phyloP scores from a whole-genome alignment of 2,113 vertebrate genomes.

The Sigmodon hispidus region DNA sequence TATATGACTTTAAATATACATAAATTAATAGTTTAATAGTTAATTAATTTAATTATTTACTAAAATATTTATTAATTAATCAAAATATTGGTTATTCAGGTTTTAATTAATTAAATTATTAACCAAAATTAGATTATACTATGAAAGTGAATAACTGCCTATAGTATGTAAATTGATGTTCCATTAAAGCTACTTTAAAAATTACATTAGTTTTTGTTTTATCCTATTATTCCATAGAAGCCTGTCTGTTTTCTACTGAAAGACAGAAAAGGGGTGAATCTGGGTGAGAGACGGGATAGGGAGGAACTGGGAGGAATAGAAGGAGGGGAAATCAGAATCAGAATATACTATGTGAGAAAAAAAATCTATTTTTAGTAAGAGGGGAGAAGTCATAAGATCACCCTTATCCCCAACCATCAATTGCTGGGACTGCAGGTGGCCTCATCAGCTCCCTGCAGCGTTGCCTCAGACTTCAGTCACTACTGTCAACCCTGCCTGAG shows the following conservation, averaged over 20 bases:
- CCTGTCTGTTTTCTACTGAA: neutral
- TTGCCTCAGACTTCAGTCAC: neutral
- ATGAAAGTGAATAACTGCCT: neutral
- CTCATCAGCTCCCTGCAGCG: neutral
- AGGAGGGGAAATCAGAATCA: neutral
- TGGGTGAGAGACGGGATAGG: neutral
- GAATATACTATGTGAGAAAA: neutral
- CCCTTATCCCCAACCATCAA: neutral
- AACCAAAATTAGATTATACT: neutral
- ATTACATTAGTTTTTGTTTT: neutral
- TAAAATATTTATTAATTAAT: neutral
- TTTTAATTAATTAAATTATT: neutral
- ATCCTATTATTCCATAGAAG: neutral
- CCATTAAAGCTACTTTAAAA: neutral
- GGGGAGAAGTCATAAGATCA: neutral
- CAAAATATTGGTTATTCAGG: neutral
- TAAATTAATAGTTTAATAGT: neutral
- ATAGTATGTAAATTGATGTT: neutral
- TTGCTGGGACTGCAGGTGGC: neutral
- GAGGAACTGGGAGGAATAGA: neutral
- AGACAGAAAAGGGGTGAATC: neutral
- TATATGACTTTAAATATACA: neutral
- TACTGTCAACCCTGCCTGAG: neutral
- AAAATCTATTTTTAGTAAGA: neutral
- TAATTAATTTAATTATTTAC: neutral